Percentiles rank a stretch among this genome's conserved stretches.
Evolutionary conservation across 2,888 invertebrate species (phyloP).

Genomic region (Caenorhabditis macrosperma): DNA sequence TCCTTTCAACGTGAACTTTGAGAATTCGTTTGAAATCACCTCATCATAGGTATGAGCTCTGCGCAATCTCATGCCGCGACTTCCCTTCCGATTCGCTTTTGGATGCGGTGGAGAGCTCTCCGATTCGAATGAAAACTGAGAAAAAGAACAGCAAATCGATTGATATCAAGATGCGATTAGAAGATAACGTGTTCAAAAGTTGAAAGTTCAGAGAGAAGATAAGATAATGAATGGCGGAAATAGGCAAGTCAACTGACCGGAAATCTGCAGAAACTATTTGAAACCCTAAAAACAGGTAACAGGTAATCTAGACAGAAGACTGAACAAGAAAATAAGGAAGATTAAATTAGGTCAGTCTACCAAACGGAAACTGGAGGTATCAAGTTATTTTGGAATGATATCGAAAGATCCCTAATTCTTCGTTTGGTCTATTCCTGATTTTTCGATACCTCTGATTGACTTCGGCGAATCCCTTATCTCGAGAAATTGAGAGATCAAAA

Average conservation of each 20-base stretch:
- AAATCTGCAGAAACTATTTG: too few relatives aligned
- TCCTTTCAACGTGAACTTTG: too few relatives aligned
- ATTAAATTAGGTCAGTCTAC: too few relatives aligned
- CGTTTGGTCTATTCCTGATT: slow-evolving; percentile 15
- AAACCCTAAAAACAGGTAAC: too few relatives aligned
- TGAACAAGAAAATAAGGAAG: too few relatives aligned
- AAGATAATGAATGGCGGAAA: too few relatives aligned
- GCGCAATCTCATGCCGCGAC: slow-evolving; percentile 49
- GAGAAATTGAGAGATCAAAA: background rate
- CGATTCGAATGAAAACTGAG: background rate
- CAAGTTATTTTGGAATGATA: background rate
- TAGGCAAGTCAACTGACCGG: too few relatives aligned
- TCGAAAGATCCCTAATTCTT: background rate
- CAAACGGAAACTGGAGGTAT: too few relatives aligned
- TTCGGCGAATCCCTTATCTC: background rate
- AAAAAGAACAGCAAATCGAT: too few relatives aligned
- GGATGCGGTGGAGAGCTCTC: background rate
- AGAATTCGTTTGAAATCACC: too few relatives aligned
- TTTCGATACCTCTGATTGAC: background rate
- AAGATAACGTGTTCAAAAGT: background rate
- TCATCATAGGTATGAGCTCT: slow-evolving; percentile 61
- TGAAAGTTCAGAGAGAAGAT: too few relatives aligned
- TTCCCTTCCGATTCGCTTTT: slow-evolving; percentile 14
- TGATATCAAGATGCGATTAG: background rate
- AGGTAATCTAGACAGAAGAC: too few relatives aligned